Conservation (phyloP, 2,888 invertebrate species). For the Oithona nana region DNA sequence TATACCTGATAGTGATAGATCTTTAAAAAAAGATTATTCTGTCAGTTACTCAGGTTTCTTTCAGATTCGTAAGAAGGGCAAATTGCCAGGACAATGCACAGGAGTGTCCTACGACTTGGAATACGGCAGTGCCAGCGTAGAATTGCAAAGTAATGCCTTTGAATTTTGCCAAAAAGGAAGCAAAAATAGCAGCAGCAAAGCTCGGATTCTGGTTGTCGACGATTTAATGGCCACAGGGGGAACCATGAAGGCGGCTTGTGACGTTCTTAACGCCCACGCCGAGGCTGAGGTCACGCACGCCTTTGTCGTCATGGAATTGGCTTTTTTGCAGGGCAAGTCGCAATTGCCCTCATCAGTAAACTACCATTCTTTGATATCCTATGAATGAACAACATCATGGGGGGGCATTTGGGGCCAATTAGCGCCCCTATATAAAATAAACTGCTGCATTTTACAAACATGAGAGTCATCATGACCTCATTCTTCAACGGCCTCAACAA, state of each 20-base stretch:
- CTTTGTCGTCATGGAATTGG: neutral
- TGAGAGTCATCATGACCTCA: too few relatives aligned
- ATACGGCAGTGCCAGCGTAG: slow-evolving; percentile 5
- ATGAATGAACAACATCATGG: too few relatives aligned
- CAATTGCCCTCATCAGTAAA: neutral
- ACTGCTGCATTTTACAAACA: too few relatives aligned
- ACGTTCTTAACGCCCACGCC: neutral
- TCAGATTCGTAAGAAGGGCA: slow-evolving; percentile 8
- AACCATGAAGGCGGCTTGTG: neutral
- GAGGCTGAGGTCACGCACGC: neutral
- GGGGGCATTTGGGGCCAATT: too few relatives aligned
- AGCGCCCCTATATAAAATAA: too few relatives aligned
- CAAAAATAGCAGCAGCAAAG: too few relatives aligned
- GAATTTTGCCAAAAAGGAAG: neutral
- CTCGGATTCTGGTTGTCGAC: slow-evolving; percentile 5
- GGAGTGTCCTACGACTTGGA: slow-evolving; percentile 2
- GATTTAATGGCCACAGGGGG: slow-evolving; percentile 13
- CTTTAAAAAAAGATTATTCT: too few relatives aligned
- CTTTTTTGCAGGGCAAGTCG: neutral
- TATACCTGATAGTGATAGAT: too few relatives aligned
- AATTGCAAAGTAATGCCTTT: neutral
- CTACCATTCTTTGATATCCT: too few relatives aligned
- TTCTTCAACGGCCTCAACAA: too few relatives aligned
- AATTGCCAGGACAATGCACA: neutral
- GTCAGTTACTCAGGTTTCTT: neutral